Conservation (phyloP, 37 sponge, comb jelly and placozoan genomes). For the Tethya wilhelma region DNA sequence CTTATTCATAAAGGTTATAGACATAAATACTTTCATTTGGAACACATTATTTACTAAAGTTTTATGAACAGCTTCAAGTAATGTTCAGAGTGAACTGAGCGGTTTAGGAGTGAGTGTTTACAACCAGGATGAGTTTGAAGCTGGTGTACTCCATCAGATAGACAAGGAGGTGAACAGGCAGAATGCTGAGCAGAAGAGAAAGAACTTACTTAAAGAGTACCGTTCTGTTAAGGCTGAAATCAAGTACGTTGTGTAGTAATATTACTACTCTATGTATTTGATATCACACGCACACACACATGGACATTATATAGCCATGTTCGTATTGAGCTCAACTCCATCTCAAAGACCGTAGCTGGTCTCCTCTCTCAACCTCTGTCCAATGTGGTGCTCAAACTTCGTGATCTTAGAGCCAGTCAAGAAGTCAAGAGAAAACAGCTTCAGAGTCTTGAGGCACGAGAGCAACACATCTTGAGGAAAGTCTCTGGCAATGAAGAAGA, state of each 20-base stretch:
- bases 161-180: conserved; percentile 62
- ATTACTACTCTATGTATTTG: too few relatives aligned
- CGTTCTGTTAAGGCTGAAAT: conserved; percentile 41
- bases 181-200: conserved; percentile 56
- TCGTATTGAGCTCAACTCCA: conserved; percentile 26
- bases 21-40: too few relatives aligned
- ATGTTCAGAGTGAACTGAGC: conserved; percentile 59
- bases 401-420: conserved; percentile 41
- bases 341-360: conserved; percentile 36
- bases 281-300: too few relatives aligned
- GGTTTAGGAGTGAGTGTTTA: conserved; percentile 88
- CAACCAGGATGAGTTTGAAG: conserved; percentile 88
- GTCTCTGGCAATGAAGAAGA: conserved; percentile 2
- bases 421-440: conserved; percentile 61
- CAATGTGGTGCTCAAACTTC: conserved; percentile 36
- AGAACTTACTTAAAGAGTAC: conserved; percentile 62
- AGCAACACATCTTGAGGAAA: conserved; percentile 18
- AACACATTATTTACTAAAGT: too few relatives aligned
- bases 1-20: too few relatives aligned
- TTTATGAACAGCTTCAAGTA: too few relatives aligned
- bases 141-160: conserved; percentile 82
- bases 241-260: conserved; percentile 19
- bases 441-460: conserved; percentile 15
- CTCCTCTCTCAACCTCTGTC: conserved; percentile 43
- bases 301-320: conserved; percentile 31